These are phyloP conservation scores for Lucifuga dentata DNA, from an alignment of 2,113 vertebrate genomes.

Conservation along the genomic window DNA sequence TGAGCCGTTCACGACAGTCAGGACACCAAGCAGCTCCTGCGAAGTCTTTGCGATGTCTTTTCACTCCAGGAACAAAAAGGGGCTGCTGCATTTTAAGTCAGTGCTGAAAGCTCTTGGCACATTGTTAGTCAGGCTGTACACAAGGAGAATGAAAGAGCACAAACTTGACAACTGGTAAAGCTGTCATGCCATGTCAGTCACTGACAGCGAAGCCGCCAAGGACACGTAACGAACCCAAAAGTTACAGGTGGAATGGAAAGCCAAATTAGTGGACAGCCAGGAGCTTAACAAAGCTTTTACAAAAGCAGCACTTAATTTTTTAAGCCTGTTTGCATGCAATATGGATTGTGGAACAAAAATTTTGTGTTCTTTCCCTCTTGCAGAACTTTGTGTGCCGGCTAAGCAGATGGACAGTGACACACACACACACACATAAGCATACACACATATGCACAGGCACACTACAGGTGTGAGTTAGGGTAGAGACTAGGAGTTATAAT, in stretches of 20 bases:
- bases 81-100: conserved; percentile 63
- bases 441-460: conserved; percentile 31
- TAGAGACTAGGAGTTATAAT: conserved; percentile 71
- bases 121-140: conserved; percentile 66
- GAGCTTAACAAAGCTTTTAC: conserved; percentile 4
- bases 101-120: conserved; percentile 68
- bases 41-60: conserved; percentile 35
- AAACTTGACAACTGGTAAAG: conserved; percentile 55
- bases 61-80: conserved; percentile 34
- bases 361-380: conserved; percentile 1
- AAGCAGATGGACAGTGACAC: conserved; percentile 50
- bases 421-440: conserved; percentile 35
- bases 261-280: conserved; percentile 23
- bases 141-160: conserved; percentile 52
- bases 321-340: conserved; percentile 7
- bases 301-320: neutral
- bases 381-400: conserved; percentile 54
- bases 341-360: neutral
- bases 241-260: conserved; percentile 39
- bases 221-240: conserved; percentile 45
- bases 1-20: conserved; percentile 47
- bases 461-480: conserved; percentile 74
- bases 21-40: conserved; percentile 23
- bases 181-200: conserved; percentile 57
- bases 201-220: conserved; percentile 57